phyloP scores from a whole-genome alignment of 2,113 vertebrate genomes.

The Corythornis cristatus region DNA sequence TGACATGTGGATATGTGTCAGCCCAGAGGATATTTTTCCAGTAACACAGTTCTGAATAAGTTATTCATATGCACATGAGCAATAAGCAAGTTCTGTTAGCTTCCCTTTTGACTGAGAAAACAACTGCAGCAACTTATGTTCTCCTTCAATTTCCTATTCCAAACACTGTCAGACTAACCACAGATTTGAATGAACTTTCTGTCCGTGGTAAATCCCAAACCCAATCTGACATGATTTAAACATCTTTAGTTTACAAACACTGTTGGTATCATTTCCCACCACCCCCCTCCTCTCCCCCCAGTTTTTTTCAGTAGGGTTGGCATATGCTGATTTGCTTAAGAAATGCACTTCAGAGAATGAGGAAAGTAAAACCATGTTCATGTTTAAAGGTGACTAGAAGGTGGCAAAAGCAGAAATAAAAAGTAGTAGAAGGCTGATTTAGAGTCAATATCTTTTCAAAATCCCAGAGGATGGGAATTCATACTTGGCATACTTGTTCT shows the following conservation, averaged over 20 bases:
- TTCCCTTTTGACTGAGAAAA: slow-evolving; percentile 7
- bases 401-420: neutral
- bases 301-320: neutral
- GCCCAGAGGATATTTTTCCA: neutral
- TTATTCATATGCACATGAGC: neutral
- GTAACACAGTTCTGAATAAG: neutral
- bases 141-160: neutral
- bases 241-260: neutral
- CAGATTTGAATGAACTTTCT: neutral
- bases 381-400: neutral
- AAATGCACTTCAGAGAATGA: neutral
- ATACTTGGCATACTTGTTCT: neutral
- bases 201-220: neutral
- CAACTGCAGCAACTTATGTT: neutral
- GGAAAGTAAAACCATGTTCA: neutral
- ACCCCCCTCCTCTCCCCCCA: neutral
- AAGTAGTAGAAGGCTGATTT: neutral
- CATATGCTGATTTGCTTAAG: neutral
- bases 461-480: neutral
- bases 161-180: neutral
- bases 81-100: neutral
- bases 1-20: neutral
- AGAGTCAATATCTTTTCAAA: neutral
- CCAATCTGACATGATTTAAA: neutral
- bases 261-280: rapidly evolving